phyloP scores from a whole-genome alignment of 2,888 invertebrate genomes.

The Lysandra bellargus region DNA sequence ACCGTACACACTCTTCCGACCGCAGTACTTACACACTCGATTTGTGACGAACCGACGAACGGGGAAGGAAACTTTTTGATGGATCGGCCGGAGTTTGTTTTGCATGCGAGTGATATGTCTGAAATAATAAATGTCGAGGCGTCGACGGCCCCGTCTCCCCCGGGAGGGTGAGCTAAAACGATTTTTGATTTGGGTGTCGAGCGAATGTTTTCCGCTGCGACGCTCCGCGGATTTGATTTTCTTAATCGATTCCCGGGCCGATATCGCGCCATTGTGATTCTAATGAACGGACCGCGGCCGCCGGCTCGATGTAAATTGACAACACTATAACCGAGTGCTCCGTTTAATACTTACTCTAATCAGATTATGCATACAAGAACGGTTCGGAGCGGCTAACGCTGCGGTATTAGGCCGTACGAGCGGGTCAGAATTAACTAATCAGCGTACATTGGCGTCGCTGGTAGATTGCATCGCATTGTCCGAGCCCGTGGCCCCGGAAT shows the following conservation, averaged over 20 bases:
- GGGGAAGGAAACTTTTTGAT: constrained; percentile 73
- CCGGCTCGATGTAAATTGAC: constrained; percentile 58
- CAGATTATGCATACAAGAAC: constrained; percentile 80
- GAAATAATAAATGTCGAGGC: constrained; percentile 81
- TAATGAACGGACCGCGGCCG: constrained; percentile 34
- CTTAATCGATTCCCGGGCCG: constrained; percentile 71
- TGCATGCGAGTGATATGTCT: constrained; percentile 81
- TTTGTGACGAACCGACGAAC: constrained; percentile 61
- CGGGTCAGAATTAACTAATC: constrained; percentile 77
- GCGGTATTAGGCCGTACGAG: constrained; percentile 70
- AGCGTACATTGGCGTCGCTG: constrained; percentile 73
- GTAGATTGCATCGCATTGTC: constrained; percentile 77
- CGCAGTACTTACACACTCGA: constrained; percentile 77
- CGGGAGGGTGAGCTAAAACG: constrained; percentile 76
- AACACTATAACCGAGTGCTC: constrained; percentile 65
- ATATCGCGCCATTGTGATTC: constrained; percentile 26
- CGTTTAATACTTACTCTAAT: constrained; percentile 76
- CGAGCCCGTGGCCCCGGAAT: constrained; percentile 75
- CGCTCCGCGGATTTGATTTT: constrained; percentile 77
- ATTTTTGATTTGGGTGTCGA: constrained; percentile 81
- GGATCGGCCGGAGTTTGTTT: constrained; percentile 80
- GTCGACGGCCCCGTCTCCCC: constrained; percentile 71
- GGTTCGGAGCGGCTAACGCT: constrained; percentile 63
- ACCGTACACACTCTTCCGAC: constrained; percentile 51
- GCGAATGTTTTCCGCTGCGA: constrained; percentile 78